Evolutionary conservation across 1,140 invertebrate genomes (phyloP).

Genomic region (Platyura marginata): DNA sequence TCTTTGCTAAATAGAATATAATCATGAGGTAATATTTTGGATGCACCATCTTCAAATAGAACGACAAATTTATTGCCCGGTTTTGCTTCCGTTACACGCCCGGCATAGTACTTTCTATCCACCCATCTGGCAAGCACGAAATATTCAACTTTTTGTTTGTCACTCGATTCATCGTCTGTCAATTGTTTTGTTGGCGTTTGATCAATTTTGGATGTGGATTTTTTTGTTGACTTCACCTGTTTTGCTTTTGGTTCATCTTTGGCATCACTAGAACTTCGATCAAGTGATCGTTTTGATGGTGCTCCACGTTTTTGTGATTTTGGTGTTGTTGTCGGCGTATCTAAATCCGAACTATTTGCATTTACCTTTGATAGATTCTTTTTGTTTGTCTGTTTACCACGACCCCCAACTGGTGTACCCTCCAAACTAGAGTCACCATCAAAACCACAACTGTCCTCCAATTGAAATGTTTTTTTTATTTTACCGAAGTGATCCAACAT

Average conservation of each 20-base stretch:
- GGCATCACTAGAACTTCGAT: background rate
- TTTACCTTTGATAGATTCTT: background rate
- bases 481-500: slow-evolving; percentile 3
- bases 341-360: background rate
- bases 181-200: slow-evolving; percentile 1
- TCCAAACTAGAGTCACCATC: background rate
- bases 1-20: slow-evolving; percentile 34
- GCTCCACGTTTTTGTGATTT: background rate
- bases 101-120: slow-evolving; percentile 40
- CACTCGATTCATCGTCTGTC: slow-evolving; percentile 6
- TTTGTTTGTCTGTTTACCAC: background rate
- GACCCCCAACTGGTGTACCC: background rate
- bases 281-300: slow-evolving; percentile 1
- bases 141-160: slow-evolving; percentile 22
- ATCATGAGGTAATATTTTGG: slow-evolving; percentile 32
- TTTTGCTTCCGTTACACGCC: slow-evolving; percentile 28
- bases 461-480: background rate
- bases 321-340: background rate
- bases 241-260: background rate
- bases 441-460: no score
- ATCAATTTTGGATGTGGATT: background rate
- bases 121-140: slow-evolving; percentile 40
- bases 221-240: background rate
- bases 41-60: slow-evolving; percentile 37
- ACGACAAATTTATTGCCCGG: slow-evolving; percentile 36